A percentile compares a stretch with the other conserved stretches of the same genome.
Evolutionary conservation across 2,888 invertebrate species (phyloP).

Genomic region (Gymnosoma rotundatum): DNA sequence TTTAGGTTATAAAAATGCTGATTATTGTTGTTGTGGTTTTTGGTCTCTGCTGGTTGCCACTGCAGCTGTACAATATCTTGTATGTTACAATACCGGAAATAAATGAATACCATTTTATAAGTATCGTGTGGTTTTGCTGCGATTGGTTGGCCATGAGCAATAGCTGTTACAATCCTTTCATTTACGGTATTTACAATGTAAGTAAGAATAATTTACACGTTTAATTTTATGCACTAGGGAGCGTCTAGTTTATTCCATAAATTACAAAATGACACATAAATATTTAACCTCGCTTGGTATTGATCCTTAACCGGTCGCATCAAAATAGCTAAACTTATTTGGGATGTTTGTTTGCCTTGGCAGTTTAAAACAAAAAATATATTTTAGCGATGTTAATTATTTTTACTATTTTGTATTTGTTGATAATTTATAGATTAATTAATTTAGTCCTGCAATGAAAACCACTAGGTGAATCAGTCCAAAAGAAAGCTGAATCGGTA

Average conservation of each 20-base stretch:
- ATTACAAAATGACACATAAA: too few relatives aligned
- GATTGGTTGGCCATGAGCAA: conserved; percentile 96
- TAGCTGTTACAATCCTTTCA: conserved; percentile 94
- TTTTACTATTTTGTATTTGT: too few relatives aligned
- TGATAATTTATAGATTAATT: too few relatives aligned
- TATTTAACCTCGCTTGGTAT: too few relatives aligned
- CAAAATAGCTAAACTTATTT: too few relatives aligned
- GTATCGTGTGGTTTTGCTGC: conserved; percentile 92
- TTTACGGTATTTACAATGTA: conserved; percentile 94
- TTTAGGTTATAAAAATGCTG: conserved; percentile 93
- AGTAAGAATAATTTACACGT: conserved; percentile 80
- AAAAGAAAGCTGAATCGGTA: too few relatives aligned
- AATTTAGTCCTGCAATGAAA: too few relatives aligned
- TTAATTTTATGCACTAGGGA: background rate
- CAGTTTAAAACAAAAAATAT: too few relatives aligned
- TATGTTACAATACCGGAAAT: conserved; percentile 87
- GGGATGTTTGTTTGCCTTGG: too few relatives aligned
- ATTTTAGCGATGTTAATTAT: too few relatives aligned
- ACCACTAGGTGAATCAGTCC: too few relatives aligned
- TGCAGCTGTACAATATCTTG: conserved; percentile 89
- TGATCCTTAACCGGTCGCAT: too few relatives aligned
- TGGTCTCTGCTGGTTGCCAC: conserved; percentile 92
- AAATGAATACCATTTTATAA: conserved; percentile 90
- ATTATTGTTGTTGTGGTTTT: conserved; percentile 92
- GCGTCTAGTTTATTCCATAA: background rate